Evolutionary conservation across 2,888 invertebrate species (phyloP).

Genomic region (Helobdella robusta): DNA sequence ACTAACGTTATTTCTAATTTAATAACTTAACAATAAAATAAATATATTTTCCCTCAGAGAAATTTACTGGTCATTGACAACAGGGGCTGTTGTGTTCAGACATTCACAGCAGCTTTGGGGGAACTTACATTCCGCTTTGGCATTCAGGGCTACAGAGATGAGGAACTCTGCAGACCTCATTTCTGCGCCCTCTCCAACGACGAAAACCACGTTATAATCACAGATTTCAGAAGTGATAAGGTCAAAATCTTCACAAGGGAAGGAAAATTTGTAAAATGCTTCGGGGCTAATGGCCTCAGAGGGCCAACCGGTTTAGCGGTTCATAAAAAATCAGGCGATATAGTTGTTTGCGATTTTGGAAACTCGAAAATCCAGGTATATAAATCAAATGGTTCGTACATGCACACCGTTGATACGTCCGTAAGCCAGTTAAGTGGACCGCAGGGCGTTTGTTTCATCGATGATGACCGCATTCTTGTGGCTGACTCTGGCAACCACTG

Average conservation of each 20-base stretch:
- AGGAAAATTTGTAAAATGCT: conserved; percentile 7
- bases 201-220: neutral
- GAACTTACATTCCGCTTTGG: conserved; percentile 3
- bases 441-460: conserved; percentile 13
- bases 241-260: conserved; percentile 17
- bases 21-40: neutral
- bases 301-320: conserved; percentile 17
- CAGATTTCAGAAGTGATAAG: conserved; percentile 14
- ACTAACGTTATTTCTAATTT: neutral
- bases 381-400: conserved; percentile 1
- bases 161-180: conserved; percentile 18
- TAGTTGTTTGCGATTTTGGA: conserved; percentile 17
- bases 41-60: neutral
- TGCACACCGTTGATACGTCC: neutral
- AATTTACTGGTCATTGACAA: conserved; percentile 16
- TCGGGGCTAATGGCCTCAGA: conserved; percentile 6
- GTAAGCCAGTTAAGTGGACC: neutral
- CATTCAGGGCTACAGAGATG: conserved; percentile 16
- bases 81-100: conserved; percentile 11
- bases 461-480: conserved; percentile 13
- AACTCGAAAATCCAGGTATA: conserved; percentile 18
- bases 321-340: conserved; percentile 2
- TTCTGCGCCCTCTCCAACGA: conserved; percentile 9
- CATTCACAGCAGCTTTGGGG: conserved; percentile 1
- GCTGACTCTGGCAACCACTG: conserved; percentile 23